Evolutionary conservation across 1,140 invertebrate species (phyloP).

Genomic region (Arctopsyche grandis): DNA sequence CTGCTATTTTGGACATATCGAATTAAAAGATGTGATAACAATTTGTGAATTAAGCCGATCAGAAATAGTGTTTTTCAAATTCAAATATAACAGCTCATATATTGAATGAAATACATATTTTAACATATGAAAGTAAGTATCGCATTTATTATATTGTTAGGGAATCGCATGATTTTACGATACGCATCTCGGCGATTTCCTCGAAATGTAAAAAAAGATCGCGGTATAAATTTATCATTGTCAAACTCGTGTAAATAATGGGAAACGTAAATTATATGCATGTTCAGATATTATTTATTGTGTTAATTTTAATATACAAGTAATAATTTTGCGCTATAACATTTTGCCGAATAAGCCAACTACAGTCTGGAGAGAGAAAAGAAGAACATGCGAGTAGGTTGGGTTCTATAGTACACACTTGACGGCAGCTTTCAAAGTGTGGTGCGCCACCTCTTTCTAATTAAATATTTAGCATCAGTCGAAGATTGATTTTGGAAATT

Average conservation of each 20-base stretch:
- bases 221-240: constrained; percentile 8
- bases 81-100: too few species aligned
- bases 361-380: constrained; percentile 54
- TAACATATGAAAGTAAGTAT: too few species aligned
- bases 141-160: neutral
- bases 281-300: neutral
- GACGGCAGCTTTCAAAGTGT: constrained; percentile 3
- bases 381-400: constrained; percentile 38
- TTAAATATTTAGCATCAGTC: neutral
- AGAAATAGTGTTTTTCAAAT: too few species aligned
- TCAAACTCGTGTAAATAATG: constrained; percentile 24
- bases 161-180: too few species aligned
- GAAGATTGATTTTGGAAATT: too few species aligned
- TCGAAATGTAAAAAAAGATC: neutral
- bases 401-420: constrained; percentile 27
- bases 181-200: neutral
- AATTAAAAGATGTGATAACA: too few species aligned
- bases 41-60: too few species aligned
- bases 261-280: constrained; percentile 22
- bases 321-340: constrained; percentile 36
- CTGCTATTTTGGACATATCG: too few species aligned
- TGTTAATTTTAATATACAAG: constrained; percentile 13
- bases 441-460: constrained; percentile 17
- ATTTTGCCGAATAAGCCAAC: constrained; percentile 44
- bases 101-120: too few species aligned